These are phyloP conservation scores for Polydrusus tereticollis DNA, from an alignment of 2,888 invertebrate genomes.

Conservation along the genomic window DNA sequence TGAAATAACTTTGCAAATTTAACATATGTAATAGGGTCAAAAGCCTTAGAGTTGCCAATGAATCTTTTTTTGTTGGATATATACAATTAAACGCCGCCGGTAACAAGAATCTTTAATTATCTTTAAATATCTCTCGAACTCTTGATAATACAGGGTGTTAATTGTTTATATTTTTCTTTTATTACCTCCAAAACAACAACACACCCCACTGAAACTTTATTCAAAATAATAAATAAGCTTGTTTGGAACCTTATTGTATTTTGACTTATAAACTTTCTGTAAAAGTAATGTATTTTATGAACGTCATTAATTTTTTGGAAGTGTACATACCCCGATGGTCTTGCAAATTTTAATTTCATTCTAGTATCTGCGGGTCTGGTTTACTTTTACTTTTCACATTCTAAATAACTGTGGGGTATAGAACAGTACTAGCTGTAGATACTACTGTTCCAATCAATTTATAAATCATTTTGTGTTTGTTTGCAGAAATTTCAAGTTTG, in stretches of 20 bases:
- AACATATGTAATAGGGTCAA: constrained; percentile 1
- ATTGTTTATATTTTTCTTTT: too few relatives aligned
- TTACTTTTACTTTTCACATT: background rate
- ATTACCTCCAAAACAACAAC: too few relatives aligned
- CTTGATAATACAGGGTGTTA: too few relatives aligned
- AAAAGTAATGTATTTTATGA: too few relatives aligned
- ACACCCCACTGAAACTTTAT: too few relatives aligned
- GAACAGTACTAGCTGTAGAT: background rate
- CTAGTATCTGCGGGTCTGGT: background rate
- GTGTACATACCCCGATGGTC: too few relatives aligned
- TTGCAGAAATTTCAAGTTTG: background rate
- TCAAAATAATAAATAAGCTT: too few relatives aligned
- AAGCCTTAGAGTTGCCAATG: background rate
- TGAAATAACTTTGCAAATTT: constrained; percentile 1
- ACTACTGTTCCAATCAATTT: background rate
- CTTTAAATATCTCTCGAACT: too few relatives aligned
- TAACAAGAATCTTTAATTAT: too few relatives aligned
- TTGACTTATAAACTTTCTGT: too few relatives aligned
- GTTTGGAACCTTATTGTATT: too few relatives aligned
- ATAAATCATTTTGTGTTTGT: background rate
- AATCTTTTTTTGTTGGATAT: background rate
- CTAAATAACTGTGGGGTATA: background rate
- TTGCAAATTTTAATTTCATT: background rate
- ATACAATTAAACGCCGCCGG: background rate
- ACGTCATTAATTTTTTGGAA: too few relatives aligned